Base-by-base conservation (phyloP, 2,888 invertebrate species). In the Stenolophus ochropezus region DNA sequence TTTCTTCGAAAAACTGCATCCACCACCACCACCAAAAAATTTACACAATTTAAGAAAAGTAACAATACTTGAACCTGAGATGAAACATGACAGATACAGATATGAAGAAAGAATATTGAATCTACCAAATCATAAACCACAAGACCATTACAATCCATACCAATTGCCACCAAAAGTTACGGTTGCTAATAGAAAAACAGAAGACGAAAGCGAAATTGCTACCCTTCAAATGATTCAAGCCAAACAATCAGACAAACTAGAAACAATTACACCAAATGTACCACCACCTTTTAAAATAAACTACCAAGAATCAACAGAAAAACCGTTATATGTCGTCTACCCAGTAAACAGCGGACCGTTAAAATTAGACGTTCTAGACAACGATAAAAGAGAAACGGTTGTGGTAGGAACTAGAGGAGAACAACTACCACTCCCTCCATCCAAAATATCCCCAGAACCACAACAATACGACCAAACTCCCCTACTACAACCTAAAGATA, bases 201-300 rank as follows among this genome's bases (percentile, higher is more conserved):
- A 87, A 47, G 88, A 91, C 3, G 90, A 91, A 23, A 91, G 91
- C 0, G 90, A 90, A 82, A 91, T 94, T 0, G 91, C 93, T 8
- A 94, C 94, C 0, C 86, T 94, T 33, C 94, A 94, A 88, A 94
- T 94, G 94, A 90, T 94, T 61, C 93, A 94, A 85, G 90, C 91
- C 0, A 90, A 91, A 85, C 88, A 90, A 82, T 87, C 89, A 8
- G 87, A 89, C 82, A 86, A 88, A 77, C 85, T 89, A 65, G 86
- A 88, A 47, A 85, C 86, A 18, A 86, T 86, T 2, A 87, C 87
- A 82, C 25, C 84, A 82, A 5, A 82, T 18, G 74, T 82, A 56
- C 56, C 78, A 69, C 53, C 82, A 79, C 56, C 71, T 56, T 79
- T 83, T 80, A 42, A 84, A 82, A 82, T 84, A 80, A 78, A 85